phyloP scores from a whole-genome alignment of 2,797 vertebrate genomes.

The Poliocrania exsul region DNA sequence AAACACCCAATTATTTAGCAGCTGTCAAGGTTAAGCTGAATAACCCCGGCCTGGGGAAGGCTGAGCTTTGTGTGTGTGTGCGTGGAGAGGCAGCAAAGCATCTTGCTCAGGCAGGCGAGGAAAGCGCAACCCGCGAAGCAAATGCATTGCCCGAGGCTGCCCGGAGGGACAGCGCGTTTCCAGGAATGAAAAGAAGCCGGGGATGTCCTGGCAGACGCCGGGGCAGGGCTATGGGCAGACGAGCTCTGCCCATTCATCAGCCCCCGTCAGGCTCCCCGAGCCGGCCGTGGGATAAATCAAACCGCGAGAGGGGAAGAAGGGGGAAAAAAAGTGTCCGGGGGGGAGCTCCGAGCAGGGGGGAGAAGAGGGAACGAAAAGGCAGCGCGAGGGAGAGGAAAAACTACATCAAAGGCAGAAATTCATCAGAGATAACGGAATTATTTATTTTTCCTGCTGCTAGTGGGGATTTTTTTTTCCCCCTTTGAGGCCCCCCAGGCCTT shows the following conservation, averaged over 20 bases:
- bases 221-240: conserved; percentile 43
- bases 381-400: conserved; percentile 53
- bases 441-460: conserved; percentile 82
- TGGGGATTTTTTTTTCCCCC: conserved; percentile 41
- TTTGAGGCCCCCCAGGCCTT: conserved; percentile 76
- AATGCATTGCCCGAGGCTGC: neutral
- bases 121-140: neutral
- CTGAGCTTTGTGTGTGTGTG: neutral
- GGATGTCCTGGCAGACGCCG: conserved; percentile 37
- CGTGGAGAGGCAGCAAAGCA: neutral
- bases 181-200: neutral
- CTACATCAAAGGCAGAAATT: conserved; percentile 87
- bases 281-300: conserved; percentile 74
- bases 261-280: conserved; percentile 50
- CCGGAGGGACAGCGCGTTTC: neutral
- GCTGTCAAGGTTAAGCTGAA: conserved; percentile 42
- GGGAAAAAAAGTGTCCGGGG: neutral
- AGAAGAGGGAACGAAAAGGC: conserved; percentile 38
- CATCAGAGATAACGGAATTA: conserved; percentile 85
- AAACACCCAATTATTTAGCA: conserved; percentile 55
- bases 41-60: neutral
- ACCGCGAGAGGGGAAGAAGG: conserved; percentile 10
- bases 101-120: neutral
- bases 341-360: neutral
- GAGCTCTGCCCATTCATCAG: conserved; percentile 75